Conservation (phyloP, 2,888 invertebrate genomes). For the Sisyra nigra region DNA sequence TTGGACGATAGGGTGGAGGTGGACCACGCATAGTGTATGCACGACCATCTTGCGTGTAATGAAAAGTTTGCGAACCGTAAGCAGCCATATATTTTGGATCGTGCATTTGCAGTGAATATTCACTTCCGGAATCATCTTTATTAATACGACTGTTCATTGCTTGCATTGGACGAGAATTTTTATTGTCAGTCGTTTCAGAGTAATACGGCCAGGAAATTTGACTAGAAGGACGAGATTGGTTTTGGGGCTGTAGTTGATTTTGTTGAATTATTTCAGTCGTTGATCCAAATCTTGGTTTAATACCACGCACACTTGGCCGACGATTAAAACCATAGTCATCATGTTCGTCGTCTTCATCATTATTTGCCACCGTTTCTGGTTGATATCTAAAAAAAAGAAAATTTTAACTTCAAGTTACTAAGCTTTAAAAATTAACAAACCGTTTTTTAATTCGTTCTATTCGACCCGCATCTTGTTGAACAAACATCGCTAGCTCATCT, state of each 20-base stretch:
- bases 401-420: not conserved
- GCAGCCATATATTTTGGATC: conserved; percentile 1
- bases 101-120: conserved; percentile 3
- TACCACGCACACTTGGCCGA: conserved; percentile 76
- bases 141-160: conserved; percentile 11
- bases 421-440: conserved; percentile 16
- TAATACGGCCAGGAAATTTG: conserved; percentile 50
- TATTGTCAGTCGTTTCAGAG: conserved; percentile 34
- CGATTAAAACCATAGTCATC: conserved; percentile 83
- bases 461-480: conserved; percentile 66
- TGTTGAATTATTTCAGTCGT: conserved; percentile 67
- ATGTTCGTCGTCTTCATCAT: conserved; percentile 56
- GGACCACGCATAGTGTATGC: conserved; percentile 2
- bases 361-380: conserved; percentile 30
- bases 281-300: conserved; percentile 72
- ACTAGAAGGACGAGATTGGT: conserved; percentile 17
- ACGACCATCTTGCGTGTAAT: conserved; percentile 6
- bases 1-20: conserved; percentile 20
- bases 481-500: conserved; percentile 70
- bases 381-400: conserved; percentile 28
- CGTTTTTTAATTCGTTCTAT: conserved; percentile 71
- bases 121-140: conserved; percentile 4
- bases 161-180: conserved; percentile 13
- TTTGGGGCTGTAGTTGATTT: conserved; percentile 49
- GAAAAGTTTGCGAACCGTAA: conserved; percentile 5